phyloP scores from a whole-genome alignment of 2,113 vertebrate genomes.

The Turnix velox region DNA sequence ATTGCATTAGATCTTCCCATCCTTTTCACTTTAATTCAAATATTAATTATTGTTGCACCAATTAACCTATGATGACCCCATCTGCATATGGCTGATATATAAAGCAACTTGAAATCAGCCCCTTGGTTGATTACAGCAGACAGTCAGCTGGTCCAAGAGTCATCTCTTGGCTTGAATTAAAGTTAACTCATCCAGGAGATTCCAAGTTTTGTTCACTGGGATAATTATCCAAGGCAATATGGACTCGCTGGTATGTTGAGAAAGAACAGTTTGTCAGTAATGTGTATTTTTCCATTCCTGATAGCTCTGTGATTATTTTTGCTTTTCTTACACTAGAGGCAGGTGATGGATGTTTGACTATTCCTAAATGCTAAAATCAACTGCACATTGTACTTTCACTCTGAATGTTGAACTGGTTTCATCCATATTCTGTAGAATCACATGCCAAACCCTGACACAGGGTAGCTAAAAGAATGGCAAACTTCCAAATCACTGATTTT shows the following conservation, averaged over 20 bases:
- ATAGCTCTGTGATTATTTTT: background rate
- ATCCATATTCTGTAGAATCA: background rate
- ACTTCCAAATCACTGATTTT: accelerated
- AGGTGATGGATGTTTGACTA: background rate
- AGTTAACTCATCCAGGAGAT: background rate
- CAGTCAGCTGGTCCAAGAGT: background rate
- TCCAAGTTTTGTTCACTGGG: background rate
- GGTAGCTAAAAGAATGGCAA: background rate
- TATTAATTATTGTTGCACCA: background rate
- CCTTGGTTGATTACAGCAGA: background rate
- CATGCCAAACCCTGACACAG: background rate
- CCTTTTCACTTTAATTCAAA: background rate
- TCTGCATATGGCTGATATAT: background rate
- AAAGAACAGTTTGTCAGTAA: background rate
- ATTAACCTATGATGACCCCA: background rate
- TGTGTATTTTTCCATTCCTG: background rate
- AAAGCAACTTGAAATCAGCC: background rate
- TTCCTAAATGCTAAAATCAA: background rate
- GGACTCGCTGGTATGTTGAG: background rate
- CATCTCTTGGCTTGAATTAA: background rate
- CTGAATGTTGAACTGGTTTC: background rate
- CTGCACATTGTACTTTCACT: background rate
- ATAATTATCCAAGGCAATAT: background rate
- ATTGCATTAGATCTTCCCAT: background rate
- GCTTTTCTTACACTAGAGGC: background rate